phyloP scores from a whole-genome alignment of 2,888 invertebrate species.

The Agrypnus murinus region DNA sequence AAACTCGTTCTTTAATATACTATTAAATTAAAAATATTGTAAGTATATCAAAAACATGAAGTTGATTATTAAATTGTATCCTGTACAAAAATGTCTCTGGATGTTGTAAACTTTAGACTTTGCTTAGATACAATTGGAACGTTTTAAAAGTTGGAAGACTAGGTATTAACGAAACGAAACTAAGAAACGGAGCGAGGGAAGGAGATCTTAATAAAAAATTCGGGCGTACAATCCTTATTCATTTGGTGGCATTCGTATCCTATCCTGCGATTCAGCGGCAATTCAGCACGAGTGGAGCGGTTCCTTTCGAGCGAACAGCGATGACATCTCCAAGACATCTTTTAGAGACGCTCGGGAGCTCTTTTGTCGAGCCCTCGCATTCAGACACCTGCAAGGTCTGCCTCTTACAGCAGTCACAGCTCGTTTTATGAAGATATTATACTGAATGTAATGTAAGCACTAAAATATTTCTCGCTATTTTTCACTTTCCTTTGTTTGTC shows the following conservation, averaged over 20 bases:
- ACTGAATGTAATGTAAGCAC: constrained; percentile 52
- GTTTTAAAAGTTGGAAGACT: constrained; percentile 27
- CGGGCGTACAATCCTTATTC: constrained; percentile 37
- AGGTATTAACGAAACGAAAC: constrained; percentile 29
- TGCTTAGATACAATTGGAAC: constrained; percentile 23
- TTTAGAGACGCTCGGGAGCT: constrained; percentile 51
- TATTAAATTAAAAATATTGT: no score
- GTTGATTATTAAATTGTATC: no score
- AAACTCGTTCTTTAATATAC: no score
- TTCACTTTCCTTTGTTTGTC: constrained; percentile 45
- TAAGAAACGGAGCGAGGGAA: constrained; percentile 19
- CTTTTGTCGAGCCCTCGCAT: constrained; percentile 52
- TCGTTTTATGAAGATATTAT: constrained; percentile 53
- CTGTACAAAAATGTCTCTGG: no score
- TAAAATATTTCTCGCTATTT: constrained; percentile 48
- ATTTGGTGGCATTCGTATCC: constrained; percentile 43
- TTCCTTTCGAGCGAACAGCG: constrained; percentile 50
- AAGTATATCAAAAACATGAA: no score
- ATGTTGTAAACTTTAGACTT: constrained; percentile 4
- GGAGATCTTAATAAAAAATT: constrained; percentile 44
- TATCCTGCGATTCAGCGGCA: constrained; percentile 39
- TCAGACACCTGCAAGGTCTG: constrained; percentile 56
- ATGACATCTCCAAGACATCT: constrained; percentile 58
- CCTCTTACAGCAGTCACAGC: constrained; percentile 41
- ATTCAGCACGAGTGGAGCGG: constrained; percentile 41